phyloP scores from a whole-genome alignment of 2,113 vertebrate species.

The Ciconia stormi region DNA sequence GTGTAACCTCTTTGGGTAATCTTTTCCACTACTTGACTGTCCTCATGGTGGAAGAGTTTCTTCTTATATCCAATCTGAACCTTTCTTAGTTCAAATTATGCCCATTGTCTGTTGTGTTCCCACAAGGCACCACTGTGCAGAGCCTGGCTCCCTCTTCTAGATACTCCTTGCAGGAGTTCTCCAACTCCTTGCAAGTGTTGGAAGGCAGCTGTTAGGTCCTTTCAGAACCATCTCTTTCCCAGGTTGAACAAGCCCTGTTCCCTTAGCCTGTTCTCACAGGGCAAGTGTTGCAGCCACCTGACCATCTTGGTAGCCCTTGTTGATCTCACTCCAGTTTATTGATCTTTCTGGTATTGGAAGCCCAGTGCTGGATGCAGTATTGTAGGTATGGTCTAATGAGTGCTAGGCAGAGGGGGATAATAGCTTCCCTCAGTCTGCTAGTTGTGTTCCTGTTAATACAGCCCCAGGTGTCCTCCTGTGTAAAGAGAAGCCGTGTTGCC shows the following conservation, averaged over 20 bases:
- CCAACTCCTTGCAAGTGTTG: background rate
- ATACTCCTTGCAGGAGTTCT: background rate
- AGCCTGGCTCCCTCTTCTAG: background rate
- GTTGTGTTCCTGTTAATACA: background rate
- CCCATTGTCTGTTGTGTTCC: background rate
- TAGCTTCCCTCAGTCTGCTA: background rate
- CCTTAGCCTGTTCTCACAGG: background rate
- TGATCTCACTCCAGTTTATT: background rate
- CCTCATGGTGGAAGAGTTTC: background rate
- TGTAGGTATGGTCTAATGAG: background rate
- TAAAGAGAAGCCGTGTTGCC: background rate
- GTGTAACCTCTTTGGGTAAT: background rate
- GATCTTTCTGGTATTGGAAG: background rate
- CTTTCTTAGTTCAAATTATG: background rate
- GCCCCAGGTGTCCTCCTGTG: background rate
- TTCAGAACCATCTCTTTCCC: background rate
- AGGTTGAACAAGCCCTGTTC: background rate
- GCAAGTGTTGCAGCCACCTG: background rate
- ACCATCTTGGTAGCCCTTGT: background rate
- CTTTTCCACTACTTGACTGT: background rate
- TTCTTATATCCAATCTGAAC: background rate
- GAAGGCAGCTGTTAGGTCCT: background rate
- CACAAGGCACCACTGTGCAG: background rate
- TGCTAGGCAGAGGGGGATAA: background rate
- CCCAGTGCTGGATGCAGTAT: background rate